A percentile compares a stretch with the other conserved stretches of the same genome.
Evolutionary conservation across 2,888 invertebrate species (phyloP).

Genomic region (Coleophora flavipennella): DNA sequence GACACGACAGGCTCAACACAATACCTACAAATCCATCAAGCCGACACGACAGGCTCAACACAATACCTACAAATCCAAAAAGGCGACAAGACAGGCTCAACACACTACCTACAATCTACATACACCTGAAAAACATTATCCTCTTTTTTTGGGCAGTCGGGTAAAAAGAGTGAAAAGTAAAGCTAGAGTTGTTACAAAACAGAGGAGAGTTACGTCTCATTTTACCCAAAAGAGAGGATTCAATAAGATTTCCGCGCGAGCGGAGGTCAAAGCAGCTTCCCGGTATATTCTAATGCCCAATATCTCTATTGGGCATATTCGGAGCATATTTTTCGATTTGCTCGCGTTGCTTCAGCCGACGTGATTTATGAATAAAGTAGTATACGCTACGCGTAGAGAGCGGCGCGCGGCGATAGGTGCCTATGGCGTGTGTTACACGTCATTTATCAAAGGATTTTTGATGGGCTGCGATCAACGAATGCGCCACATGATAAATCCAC

Average conservation of each 20-base stretch:
- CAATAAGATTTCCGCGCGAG: constrained; percentile 12
- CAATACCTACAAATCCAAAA: too few relatives aligned
- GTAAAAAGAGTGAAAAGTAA: too few relatives aligned
- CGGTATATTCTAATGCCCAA: constrained; percentile 27
- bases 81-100: too few relatives aligned
- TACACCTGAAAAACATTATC: too few relatives aligned
- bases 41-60: too few relatives aligned
- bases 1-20: too few relatives aligned
- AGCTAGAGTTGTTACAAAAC: too few relatives aligned
- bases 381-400: constrained; percentile 2
- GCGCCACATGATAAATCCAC: constrained; percentile 13
- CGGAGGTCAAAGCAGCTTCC: constrained; percentile 7
- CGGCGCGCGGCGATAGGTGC: constrained; percentile 9
- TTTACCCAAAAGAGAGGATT: constrained; percentile 14
- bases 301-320: constrained; percentile 45
- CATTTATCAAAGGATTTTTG: constrained; percentile 35
- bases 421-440: constrained; percentile 19
- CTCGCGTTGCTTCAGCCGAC: constrained; percentile 25
- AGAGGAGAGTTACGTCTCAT: constrained; percentile 2
- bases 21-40: too few relatives aligned
- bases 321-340: constrained; percentile 45
- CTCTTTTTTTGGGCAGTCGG: too few relatives aligned
- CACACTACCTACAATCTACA: too few relatives aligned
- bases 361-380: constrained; percentile 36
- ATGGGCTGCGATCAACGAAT: constrained; percentile 26